Percentiles rank a stretch among this genome's conserved stretches.
Evolutionary conservation across 2,888 invertebrate species (phyloP).

Genomic region (Scaptodrosophila latifasciaeformis): DNA sequence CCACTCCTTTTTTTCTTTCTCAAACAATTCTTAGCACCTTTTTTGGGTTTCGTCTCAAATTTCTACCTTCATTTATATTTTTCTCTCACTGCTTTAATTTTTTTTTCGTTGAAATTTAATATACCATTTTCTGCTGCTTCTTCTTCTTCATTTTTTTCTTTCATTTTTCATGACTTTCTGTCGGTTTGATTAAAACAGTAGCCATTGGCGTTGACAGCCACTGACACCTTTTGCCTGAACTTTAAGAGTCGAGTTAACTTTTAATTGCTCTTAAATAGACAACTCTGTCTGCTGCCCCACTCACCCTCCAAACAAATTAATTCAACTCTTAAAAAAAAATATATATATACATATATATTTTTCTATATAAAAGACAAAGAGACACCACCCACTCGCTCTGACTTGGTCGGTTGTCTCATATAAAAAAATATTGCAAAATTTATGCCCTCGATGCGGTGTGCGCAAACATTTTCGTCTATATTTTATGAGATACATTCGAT

Average conservation of each 20-base stretch:
- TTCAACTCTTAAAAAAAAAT: neutral
- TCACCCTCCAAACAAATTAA: neutral
- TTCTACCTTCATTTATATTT: slow-evolving; percentile 7
- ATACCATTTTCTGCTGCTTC: slow-evolving; percentile 36
- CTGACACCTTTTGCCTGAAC: slow-evolving; percentile 64
- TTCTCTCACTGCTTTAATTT: slow-evolving; percentile 5
- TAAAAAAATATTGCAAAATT: slow-evolving; percentile 41
- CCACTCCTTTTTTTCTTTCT: no score
- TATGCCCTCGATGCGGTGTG: slow-evolving; percentile 31
- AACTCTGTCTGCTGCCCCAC: no score
- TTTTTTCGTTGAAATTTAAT: slow-evolving; percentile 61
- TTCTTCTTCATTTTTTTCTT: no score
- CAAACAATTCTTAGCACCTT: slow-evolving; percentile 1
- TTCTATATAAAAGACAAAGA: no score
- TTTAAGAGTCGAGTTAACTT: slow-evolving; percentile 42
- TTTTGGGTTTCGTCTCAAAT: neutral
- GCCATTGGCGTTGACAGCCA: slow-evolving; percentile 55
- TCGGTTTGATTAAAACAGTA: slow-evolving; percentile 45
- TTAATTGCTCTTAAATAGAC: slow-evolving; percentile 64
- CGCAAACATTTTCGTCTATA: slow-evolving; percentile 54
- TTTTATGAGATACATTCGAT: slow-evolving; percentile 54
- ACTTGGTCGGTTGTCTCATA: no score
- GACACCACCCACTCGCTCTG: no score
- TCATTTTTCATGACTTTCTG: slow-evolving; percentile 5
- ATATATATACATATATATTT: no score